Conservation (phyloP, 2,888 invertebrate species). For the Hirtodrosophila duncani region DNA sequence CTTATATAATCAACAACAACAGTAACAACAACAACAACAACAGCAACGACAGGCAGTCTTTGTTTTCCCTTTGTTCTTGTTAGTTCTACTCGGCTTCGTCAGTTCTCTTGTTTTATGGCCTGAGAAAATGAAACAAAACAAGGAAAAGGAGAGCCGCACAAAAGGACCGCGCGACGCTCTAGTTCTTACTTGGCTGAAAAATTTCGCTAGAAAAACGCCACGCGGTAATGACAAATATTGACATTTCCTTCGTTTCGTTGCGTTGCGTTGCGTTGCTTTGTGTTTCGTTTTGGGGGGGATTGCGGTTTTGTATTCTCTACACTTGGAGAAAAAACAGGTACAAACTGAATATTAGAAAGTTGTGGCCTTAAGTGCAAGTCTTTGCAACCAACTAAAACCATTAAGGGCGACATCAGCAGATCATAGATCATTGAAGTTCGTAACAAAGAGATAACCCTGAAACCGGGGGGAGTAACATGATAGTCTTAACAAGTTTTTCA, state of each 20-base stretch:
- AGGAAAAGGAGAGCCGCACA: too few species aligned
- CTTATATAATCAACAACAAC: conserved; percentile 50
- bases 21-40: background rate
- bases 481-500: too few species aligned
- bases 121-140: conserved; percentile 37
- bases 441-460: too few species aligned
- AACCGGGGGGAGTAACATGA: too few species aligned
- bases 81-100: background rate
- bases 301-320: too few species aligned
- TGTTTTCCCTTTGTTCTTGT: conserved; percentile 25
- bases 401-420: too few species aligned
- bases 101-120: conserved; percentile 28
- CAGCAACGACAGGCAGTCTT: conserved; percentile 27
- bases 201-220: conserved; percentile 63
- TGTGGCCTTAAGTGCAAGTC: too few species aligned
- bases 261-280: background rate
- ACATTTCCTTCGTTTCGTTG: conserved; percentile 64
- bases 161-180: conserved; percentile 3
- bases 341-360: too few species aligned
- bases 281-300: too few species aligned
- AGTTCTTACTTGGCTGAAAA: conserved; percentile 18
- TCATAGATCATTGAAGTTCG: too few species aligned
- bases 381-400: too few species aligned
- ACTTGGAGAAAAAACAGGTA: too few species aligned
- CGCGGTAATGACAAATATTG: conserved; percentile 68